Percentiles rank a stretch among this genome's conserved stretches.
Conservation (phyloP, 2,797 vertebrate genomes). For the Lacerta agilis region DNA sequence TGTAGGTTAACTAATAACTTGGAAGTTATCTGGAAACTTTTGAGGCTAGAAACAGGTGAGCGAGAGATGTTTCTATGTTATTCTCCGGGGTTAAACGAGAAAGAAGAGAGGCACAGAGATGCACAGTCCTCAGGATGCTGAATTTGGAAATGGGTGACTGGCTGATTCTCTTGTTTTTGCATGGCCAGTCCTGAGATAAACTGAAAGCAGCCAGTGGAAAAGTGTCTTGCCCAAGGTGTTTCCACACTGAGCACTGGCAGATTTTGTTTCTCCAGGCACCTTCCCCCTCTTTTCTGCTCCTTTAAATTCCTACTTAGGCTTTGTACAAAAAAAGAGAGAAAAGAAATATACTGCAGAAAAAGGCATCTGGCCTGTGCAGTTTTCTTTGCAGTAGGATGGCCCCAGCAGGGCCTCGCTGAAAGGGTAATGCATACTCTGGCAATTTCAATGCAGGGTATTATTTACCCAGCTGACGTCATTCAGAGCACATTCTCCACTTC, state of each 20-base stretch:
- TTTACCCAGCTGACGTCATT: constrained; percentile 75
- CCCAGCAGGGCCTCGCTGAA: constrained; percentile 2
- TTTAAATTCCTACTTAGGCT: background rate
- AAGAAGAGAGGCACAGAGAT: background rate
- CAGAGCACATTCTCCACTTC: constrained; percentile 64
- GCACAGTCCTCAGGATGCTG: background rate
- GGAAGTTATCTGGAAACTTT: background rate
- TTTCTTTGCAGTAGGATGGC: background rate
- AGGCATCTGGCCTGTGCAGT: background rate
- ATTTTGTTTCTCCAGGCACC: background rate
- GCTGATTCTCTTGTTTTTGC: background rate
- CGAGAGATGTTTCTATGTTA: too few relatives aligned
- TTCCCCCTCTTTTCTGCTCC: background rate
- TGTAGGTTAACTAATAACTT: background rate
- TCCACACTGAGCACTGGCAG: background rate
- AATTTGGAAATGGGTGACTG: too few relatives aligned
- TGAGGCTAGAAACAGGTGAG: background rate
- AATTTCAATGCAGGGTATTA: constrained; percentile 58
- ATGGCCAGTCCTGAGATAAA: too few relatives aligned
- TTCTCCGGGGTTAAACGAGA: background rate
- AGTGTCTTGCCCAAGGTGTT: background rate
- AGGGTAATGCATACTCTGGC: constrained; percentile 54
- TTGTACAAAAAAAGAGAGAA: background rate
- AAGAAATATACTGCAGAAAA: background rate
- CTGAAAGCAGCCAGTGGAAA: background rate